Base-by-base conservation (phyloP, 2,888 invertebrate species). In the Dryomyza anilis region DNA sequence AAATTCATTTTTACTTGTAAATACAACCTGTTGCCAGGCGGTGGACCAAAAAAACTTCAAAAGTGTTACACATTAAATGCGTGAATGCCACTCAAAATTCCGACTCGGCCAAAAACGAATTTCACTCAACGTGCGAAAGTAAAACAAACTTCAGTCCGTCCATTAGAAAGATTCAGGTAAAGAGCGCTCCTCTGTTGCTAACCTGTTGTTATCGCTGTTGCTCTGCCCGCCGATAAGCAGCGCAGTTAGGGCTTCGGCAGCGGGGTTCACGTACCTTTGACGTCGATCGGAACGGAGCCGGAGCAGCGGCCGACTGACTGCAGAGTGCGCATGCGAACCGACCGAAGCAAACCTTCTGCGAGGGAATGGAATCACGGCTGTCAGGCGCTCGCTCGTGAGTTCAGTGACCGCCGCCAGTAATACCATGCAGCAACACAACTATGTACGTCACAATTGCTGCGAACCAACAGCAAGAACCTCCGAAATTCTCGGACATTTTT, bases 401-500 rank as follows among this genome's bases (percentile, higher is more conserved):
- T 61, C 61, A 61, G 53, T 23, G 61, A 43, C 52, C 58, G 19
- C 33, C 10, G 36, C 36, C 16, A 1, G 25, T 25, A 25, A 50
- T 25, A 25, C 25, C 50, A 50, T 43, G 19, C 21, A 16, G 21
- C 43, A n/a, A n/a, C n/a, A n/a, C n/a, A 23, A 16, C 14, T 25
- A 1, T n/a, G 39, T 39, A 57, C 57, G 57, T 57, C 57, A 57
- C 43, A 57, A 25, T 23, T 57, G n/a, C n/a, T n/a, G n/a, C n/a
- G n/a, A n/a, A n/a, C n/a, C n/a, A n/a, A n/a, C 23, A n/a, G 58
- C 46, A 45, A 5, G 29, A 33, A 21, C 10, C n/a, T n/a, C 21
- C 50, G 50, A 58, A 58, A 58, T 16, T 33, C 30, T 33, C 33
- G 30, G 21, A 27, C 23, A 16, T 43, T 8, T 39, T 52, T 43